Evolutionary conservation across 1,140 invertebrate genomes (phyloP).

Genomic region (Lucilia cuprina): DNA sequence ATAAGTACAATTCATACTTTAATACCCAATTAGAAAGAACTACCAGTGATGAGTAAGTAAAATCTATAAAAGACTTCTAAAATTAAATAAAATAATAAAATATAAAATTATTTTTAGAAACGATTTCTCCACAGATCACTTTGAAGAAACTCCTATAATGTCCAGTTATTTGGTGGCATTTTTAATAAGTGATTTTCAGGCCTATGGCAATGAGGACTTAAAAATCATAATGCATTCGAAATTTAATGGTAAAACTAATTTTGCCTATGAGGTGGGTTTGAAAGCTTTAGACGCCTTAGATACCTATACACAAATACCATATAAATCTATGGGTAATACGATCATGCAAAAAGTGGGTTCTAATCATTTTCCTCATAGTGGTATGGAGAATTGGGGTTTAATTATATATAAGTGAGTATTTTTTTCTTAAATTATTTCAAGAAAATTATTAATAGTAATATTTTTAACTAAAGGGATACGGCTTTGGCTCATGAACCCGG

Average conservation of each 20-base stretch:
- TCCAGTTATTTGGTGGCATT: slow-evolving; percentile 79
- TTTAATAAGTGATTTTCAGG: slow-evolving; percentile 73
- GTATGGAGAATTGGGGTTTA: slow-evolving; percentile 87
- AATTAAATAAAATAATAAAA: background rate
- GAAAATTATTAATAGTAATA: too few relatives aligned
- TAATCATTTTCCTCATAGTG: slow-evolving; percentile 77
- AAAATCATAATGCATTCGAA: slow-evolving; percentile 72
- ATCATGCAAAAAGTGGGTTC: slow-evolving; percentile 75
- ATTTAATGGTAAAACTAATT: slow-evolving; percentile 67
- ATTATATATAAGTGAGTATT: slow-evolving; percentile 67
- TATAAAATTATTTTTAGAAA: slow-evolving; percentile 36
- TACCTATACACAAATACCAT: slow-evolving; percentile 63
- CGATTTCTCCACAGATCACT: slow-evolving; percentile 46
- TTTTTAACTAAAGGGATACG: slow-evolving; percentile 39
- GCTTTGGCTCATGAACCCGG: slow-evolving; percentile 44
- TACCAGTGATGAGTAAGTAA: slow-evolving; percentile 39
- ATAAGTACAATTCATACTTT: slow-evolving; percentile 65
- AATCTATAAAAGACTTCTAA: background rate
- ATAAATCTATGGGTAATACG: slow-evolving; percentile 55
- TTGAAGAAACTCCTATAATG: slow-evolving; percentile 70
- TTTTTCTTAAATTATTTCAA: too few relatives aligned
- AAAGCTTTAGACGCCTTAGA: slow-evolving; percentile 64
- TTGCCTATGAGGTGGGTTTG: slow-evolving; percentile 66
- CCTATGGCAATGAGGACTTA: slow-evolving; percentile 54
- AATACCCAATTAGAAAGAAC: slow-evolving; percentile 60